Evolutionary conservation across 2,797 vertebrate species (phyloP), one percentile per base, ranked within the genome.

Genomic region (Gorsachius magnificus): DNA sequence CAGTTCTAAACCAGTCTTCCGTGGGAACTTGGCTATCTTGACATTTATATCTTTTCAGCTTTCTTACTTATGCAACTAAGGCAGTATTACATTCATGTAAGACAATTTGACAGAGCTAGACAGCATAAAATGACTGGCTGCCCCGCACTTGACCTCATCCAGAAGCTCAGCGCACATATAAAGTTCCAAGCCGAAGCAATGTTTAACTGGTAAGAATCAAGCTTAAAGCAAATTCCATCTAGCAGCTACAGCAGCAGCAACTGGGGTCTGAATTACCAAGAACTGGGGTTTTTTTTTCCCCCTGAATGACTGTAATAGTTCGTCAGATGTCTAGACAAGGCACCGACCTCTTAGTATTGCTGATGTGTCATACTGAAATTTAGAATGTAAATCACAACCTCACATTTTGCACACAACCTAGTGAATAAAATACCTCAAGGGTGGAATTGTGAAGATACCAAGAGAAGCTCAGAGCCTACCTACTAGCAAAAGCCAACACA

Each of bases 1-100:
- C 94, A 92, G 92, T 96, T 98, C 97, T 96, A 95, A 95, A 97
- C 83, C 90, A 97, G 94, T 97, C 96, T 97, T 98, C 97, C 93
- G 83, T 97, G 96, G 93, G 97, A 97, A 95, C 95, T 89, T 91
- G 76, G 86, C 97, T 96, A 97, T 97, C 96, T 97, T 95, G 97
- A 97, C 98, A 97, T 97, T 97, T 97, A 93, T 95, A 97, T 97
- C 97, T 97, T 97, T 96, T 74, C 83, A 96, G 94, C 94, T 96
- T 96, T 98, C 97, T 98, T 98, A 96, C 97, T 97, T 96, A 96
- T 97, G 88, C 72, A 92, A 97, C 97, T 97, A 91, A 97, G 81
- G 91, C 97, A 92, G 96, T 97, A 93, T 93, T 92, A 95, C 88
- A 96, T 91, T 95, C 79, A 94, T 91, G 88, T 83, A 95, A 97